Evolutionary conservation across 2,113 vertebrate species (phyloP).

Genomic region (Perca fluviatilis): DNA sequence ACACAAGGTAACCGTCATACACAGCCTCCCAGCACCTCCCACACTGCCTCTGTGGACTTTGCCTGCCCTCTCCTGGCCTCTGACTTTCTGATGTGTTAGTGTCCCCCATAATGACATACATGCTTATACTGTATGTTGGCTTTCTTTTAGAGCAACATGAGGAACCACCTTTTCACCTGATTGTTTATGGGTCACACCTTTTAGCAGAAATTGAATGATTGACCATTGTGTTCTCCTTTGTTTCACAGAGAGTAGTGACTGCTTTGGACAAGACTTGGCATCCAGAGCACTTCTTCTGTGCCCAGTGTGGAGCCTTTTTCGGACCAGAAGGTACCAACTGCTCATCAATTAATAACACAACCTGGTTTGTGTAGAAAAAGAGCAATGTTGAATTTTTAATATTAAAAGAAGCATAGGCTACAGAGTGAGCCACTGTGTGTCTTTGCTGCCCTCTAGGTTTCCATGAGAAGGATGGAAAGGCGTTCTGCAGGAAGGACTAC

Average conservation of each 20-base stretch:
- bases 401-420: not conserved
- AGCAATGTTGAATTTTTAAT: not conserved
- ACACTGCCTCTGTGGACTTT: slow-evolving; percentile 14
- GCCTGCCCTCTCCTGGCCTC: slow-evolving; percentile 62
- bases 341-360: not conserved
- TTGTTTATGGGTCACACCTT: not conserved
- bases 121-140: not conserved
- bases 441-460: slow-evolving; percentile 85
- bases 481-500: slow-evolving; percentile 96
- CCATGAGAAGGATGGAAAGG: slow-evolving; percentile 96
- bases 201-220: not conserved
- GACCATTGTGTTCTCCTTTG: slow-evolving; percentile 3
- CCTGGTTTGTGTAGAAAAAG: not conserved
- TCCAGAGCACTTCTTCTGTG: slow-evolving; percentile 97
- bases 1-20: slow-evolving; percentile 42
- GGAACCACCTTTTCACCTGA: not conserved
- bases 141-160: not conserved
- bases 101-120: not conserved
- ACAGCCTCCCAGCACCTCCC: slow-evolving; percentile 38
- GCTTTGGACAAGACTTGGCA: slow-evolving; percentile 97
- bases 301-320: slow-evolving; percentile 87
- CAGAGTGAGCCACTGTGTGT: slow-evolving; percentile 12
- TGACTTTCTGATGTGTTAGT: not conserved
- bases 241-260: slow-evolving; percentile 90
- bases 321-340: slow-evolving; percentile 72